Percentiles rank a stretch among this genome's conserved stretches.
phyloP scores from a whole-genome alignment of 2,888 invertebrate species.

The Notocelia uddmanniana region DNA sequence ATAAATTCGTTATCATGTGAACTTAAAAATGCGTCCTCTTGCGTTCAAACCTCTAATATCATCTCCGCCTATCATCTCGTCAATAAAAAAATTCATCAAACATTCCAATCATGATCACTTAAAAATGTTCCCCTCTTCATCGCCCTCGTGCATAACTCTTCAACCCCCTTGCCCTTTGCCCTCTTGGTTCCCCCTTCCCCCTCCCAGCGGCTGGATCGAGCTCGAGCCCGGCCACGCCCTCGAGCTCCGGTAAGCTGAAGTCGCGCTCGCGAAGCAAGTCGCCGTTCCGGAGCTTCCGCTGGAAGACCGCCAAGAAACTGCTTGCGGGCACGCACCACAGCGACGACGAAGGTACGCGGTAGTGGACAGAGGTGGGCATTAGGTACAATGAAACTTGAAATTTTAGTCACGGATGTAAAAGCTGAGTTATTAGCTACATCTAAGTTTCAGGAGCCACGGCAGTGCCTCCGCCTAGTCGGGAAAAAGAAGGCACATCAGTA shows the following conservation, averaged over 20 bases:
- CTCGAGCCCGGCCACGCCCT: constrained; percentile 77
- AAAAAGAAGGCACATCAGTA: too few species aligned
- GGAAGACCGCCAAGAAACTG: constrained; percentile 92
- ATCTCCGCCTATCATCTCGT: constrained; percentile 51
- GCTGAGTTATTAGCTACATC: too few species aligned
- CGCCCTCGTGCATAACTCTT: neutral
- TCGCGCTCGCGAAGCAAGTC: constrained; percentile 96
- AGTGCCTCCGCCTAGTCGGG: too few species aligned
- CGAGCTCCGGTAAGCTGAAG: constrained; percentile 89
- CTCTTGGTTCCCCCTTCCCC: constrained; percentile 54
- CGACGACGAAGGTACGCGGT: constrained; percentile 91
- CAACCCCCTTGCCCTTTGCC: constrained; percentile 49
- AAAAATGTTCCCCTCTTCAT: constrained; percentile 25
- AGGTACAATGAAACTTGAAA: too few species aligned
- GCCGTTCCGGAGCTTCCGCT: constrained; percentile 96
- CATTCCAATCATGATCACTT: constrained; percentile 7
- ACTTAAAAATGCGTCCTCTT: neutral
- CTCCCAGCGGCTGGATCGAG: constrained; percentile 75
- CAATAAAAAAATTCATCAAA: neutral
- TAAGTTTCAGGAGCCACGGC: too few species aligned
- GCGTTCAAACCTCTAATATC: too few species aligned
- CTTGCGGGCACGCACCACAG: constrained; percentile 90
- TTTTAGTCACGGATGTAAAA: too few species aligned
- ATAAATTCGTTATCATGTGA: neutral
- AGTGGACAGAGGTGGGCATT: constrained; percentile 66